Base-by-base conservation (phyloP, 2,888 invertebrate genomes). In the Caenorhabditis panamensis region DNA sequence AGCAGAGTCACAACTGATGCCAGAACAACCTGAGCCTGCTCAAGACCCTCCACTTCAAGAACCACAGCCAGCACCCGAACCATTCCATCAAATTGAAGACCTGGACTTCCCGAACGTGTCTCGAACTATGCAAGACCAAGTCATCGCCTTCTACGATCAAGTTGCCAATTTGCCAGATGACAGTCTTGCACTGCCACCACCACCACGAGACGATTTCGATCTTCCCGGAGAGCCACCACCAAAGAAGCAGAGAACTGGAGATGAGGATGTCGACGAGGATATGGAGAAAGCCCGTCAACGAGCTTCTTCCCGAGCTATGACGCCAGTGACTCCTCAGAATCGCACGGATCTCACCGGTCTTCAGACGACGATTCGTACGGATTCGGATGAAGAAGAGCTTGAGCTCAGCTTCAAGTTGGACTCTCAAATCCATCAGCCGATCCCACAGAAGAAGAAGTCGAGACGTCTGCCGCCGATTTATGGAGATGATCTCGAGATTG, bases 401-500 rank as follows among this genome's bases (percentile, higher is more conserved):
- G 56, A 26, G 6, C 28, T 28, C 0, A 41, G 22, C 18, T 18
- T 61, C 36, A 18, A 58, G 4, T 5, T 66, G 2, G 59, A 51
- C 9, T 53, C 69, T 5, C 31, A 61, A 24, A 41, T 68, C 20
- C 44, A 8, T 1, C 41, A 53, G 26, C 31, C 56, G 36, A 4
- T 56, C 0, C 53, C 66, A 6, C 49, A 2, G 9, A n/a, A 49
- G 9, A 66, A 44, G 26, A 53, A 53, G 18, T 28, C 41, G 4
- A 61, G 13, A 41, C 37, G 44, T 5, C 41, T 54, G 16, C 59
- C 62, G 11, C 37, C 56, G 4, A 37, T 41, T 18, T 28, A 28
- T 11, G 64, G 58, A 20, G 61, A 75, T 20, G 66, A 59, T 44
- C 8, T 67, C 6, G 59, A 75, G 24, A 59, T 75, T 20, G 75